A percentile compares a stretch with the other conserved stretches of the same genome.
These are phyloP conservation scores for Polypterus senegalus DNA, from an alignment of 2,113 vertebrate genomes.

Conservation along the genomic window DNA sequence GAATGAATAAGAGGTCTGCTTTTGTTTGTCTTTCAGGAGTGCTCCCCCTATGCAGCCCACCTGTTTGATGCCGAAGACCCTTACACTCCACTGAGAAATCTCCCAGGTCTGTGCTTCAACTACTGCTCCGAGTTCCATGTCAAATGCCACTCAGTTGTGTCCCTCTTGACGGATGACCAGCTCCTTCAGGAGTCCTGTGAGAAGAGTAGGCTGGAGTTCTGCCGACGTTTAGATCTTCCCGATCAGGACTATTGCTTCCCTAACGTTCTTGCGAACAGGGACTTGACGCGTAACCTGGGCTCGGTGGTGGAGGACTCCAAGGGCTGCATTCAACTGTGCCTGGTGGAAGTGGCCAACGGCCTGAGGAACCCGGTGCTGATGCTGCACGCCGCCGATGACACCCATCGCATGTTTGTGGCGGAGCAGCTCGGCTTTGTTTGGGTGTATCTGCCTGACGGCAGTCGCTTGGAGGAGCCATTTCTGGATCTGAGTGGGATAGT, in stretches of 20 bases:
- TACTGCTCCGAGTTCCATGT: conserved; percentile 57
- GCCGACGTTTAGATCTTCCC: conserved; percentile 47
- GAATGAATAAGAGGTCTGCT: background rate
- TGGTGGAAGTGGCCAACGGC: conserved; percentile 57
- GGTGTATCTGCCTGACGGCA: conserved; percentile 59
- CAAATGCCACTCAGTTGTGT: conserved; percentile 45
- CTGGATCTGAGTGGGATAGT: conserved; percentile 59
- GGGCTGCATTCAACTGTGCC: conserved; percentile 67
- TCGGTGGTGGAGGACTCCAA: conserved; percentile 33
- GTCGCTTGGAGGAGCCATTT: conserved; percentile 58
- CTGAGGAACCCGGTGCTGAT: conserved; percentile 63
- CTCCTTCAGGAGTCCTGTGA: conserved; percentile 27
- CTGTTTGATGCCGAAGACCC: conserved; percentile 65
- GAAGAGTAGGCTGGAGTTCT: conserved; percentile 43
- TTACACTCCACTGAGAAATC: conserved; percentile 46
- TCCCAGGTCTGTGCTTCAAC: conserved; percentile 61
- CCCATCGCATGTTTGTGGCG: conserved; percentile 56
- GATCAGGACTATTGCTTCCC: conserved; percentile 72
- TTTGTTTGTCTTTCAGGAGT: conserved; percentile 46
- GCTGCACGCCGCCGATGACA: conserved; percentile 53
- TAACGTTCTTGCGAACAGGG: conserved; percentile 41
- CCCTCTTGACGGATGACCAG: conserved; percentile 41
- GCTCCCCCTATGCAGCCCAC: conserved; percentile 68
- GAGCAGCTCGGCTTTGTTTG: conserved; percentile 68
- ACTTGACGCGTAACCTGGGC: conserved; percentile 51